These are phyloP conservation scores for Ernsta delagoae DNA, from an alignment of 2,888 invertebrate species.

Conservation along the genomic window DNA sequence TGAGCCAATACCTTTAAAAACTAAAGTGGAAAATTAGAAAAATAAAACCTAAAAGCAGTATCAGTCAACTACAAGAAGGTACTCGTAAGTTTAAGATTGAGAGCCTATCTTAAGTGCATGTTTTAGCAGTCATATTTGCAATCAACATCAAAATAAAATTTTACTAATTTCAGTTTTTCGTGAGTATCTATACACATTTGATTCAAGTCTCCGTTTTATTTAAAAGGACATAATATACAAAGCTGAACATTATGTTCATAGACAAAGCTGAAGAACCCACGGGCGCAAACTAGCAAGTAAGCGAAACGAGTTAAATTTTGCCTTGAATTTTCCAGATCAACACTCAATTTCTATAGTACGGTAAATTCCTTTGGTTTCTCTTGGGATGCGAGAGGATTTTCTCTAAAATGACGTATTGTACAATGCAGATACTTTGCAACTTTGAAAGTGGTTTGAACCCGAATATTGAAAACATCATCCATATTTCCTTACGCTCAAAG, in stretches of 20 bases:
- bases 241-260: too few species aligned
- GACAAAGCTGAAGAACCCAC: too few species aligned
- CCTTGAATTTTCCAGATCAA: conserved; percentile 1
- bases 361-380: neutral
- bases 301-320: neutral
- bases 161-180: too few species aligned
- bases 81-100: neutral
- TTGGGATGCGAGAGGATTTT: neutral
- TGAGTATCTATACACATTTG: too few species aligned
- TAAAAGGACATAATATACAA: too few species aligned
- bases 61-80: too few species aligned
- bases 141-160: too few species aligned
- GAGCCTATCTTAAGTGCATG: too few species aligned
- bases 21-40: neutral
- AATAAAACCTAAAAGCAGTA: too few species aligned
- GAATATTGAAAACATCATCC: neutral
- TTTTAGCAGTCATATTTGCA: too few species aligned
- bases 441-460: neutral
- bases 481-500: neutral
- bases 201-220: too few species aligned
- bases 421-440: neutral
- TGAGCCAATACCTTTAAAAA: neutral
- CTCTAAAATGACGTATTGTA: neutral
- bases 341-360: conserved; percentile 6
- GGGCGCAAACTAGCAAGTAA: neutral